Evolutionary conservation across 2,113 vertebrate genomes (phyloP).

Genomic region (Electrona antarctica): DNA sequence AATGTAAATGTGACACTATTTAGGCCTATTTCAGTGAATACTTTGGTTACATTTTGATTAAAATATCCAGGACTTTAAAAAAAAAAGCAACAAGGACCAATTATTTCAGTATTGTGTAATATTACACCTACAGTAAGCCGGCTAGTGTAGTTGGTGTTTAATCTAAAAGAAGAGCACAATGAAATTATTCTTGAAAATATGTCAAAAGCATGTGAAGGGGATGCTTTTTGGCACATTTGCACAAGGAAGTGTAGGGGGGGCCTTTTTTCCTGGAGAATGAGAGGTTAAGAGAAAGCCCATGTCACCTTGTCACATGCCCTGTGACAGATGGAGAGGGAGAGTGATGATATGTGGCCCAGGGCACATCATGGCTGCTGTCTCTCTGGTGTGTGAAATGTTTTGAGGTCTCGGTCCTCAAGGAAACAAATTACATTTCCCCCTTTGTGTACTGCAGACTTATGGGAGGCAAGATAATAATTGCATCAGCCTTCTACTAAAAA

Average conservation of each 20-base stretch:
- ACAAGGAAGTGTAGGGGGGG: background rate
- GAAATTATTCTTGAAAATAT: no score
- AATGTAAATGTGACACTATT: no score
- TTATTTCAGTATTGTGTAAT: no score
- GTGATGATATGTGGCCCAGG: constrained; percentile 26
- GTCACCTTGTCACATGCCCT: constrained; percentile 37
- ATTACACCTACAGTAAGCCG: no score
- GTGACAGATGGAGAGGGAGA: constrained; percentile 28
- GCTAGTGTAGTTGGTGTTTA: no score
- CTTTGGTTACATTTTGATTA: no score
- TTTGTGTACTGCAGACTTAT: constrained; percentile 21
- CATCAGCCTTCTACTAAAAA: background rate
- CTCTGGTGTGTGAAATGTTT: constrained; percentile 57
- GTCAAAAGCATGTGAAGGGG: background rate
- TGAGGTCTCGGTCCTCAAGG: constrained; percentile 43
- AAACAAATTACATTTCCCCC: constrained; percentile 14
- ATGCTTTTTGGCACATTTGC: constrained; percentile 4
- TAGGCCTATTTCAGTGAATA: no score
- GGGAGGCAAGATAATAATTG: background rate
- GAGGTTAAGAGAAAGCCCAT: constrained; percentile 32
- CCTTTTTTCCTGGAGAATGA: constrained; percentile 24
- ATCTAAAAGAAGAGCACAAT: no score
- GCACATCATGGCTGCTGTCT: constrained; percentile 44
- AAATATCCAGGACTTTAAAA: no score
- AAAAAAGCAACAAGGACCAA: no score